Evolutionary conservation across 2,888 invertebrate genomes (phyloP).

Genomic region (Drosophila acutilabella): DNA sequence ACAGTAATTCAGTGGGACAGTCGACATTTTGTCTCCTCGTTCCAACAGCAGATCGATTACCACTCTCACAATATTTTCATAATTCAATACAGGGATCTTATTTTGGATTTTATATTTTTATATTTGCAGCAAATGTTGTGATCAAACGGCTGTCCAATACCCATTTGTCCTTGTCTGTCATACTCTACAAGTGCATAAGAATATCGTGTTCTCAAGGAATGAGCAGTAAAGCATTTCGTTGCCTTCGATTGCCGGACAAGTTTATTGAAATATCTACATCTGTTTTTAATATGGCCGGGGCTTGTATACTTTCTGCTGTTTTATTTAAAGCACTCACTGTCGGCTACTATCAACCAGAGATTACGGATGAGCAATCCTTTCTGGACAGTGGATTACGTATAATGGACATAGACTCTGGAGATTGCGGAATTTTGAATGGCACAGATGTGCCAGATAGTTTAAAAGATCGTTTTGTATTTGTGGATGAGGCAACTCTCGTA

Average conservation of each 20-base stretch:
- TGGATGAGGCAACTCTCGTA: neutral
- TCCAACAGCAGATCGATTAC: neutral
- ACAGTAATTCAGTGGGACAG: neutral
- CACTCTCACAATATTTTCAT: neutral
- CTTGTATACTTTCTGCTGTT: neutral
- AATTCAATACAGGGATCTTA: neutral
- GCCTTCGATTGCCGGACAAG: constrained; percentile 8
- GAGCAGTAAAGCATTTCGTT: neutral
- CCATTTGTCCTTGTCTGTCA: neutral
- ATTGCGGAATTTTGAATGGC: neutral
- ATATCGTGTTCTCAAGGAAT: neutral
- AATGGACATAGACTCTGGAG: neutral
- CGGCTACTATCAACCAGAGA: constrained; percentile 8
- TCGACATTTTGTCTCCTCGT: constrained; percentile 6
- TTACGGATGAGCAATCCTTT: neutral
- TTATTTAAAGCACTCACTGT: constrained; percentile 3
- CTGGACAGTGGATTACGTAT: constrained; percentile 8
- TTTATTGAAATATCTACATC: constrained; percentile 2
- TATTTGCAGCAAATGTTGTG: neutral
- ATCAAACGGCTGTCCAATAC: constrained; percentile 10
- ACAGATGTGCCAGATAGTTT: neutral
- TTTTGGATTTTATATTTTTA: neutral
- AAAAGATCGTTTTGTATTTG: neutral
- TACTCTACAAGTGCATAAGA: neutral
- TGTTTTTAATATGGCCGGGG: neutral